phyloP scores from a whole-genome alignment of 2,797 vertebrate species.

The Fringilla coelebs region DNA sequence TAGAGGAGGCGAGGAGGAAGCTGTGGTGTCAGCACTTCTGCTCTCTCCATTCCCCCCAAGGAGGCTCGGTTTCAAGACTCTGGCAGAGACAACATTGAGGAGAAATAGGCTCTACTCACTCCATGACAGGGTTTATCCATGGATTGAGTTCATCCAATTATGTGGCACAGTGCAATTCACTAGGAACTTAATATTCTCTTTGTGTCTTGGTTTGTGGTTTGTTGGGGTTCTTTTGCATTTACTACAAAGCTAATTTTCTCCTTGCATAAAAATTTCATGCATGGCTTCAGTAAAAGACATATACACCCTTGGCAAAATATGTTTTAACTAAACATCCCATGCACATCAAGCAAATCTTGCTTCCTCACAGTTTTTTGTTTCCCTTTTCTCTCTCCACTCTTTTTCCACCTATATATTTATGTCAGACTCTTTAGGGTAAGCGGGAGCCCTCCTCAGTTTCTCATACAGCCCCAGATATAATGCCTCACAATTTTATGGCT shows the following conservation, averaged over 20 bases:
- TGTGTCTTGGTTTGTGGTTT: neutral
- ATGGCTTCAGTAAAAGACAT: neutral
- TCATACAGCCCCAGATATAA: neutral
- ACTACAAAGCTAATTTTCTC: neutral
- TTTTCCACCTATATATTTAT: neutral
- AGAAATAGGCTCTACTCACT: neutral
- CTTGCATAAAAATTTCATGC: neutral
- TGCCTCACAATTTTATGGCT: neutral
- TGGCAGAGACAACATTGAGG: neutral
- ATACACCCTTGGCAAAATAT: neutral
- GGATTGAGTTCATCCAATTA: neutral
- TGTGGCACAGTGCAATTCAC: neutral
- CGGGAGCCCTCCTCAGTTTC: neutral
- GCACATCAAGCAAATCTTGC: neutral
- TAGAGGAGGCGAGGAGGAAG: neutral
- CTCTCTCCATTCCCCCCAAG: neutral
- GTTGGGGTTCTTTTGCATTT: neutral
- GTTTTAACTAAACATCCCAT: neutral
- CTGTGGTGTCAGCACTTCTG: slow-evolving; percentile 35
- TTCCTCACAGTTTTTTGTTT: neutral
- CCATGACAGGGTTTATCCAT: neutral
- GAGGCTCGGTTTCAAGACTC: neutral
- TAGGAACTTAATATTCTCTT: neutral
- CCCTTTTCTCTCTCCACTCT: neutral
- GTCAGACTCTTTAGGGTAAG: neutral